Percentiles rank a stretch among this genome's conserved stretches.
These are phyloP conservation scores for Antrozous pallidus DNA, from an alignment of 2,797 vertebrate genomes.

Conservation along the genomic window DNA sequence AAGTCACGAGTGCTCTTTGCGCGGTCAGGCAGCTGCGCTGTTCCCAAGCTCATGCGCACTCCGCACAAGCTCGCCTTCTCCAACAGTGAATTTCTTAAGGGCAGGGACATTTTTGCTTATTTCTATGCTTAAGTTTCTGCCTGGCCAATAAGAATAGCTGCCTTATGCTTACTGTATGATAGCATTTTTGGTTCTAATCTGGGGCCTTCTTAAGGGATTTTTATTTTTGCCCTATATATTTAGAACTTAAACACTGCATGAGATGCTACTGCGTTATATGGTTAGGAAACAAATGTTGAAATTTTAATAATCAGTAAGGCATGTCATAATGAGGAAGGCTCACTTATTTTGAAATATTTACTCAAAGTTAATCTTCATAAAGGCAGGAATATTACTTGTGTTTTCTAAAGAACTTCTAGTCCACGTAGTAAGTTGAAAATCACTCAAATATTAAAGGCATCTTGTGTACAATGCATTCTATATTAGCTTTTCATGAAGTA, in stretches of 20 bases:
- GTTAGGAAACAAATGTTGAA: constrained; percentile 8
- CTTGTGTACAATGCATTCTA: background rate
- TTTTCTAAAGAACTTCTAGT: constrained; percentile 21
- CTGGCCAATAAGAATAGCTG: background rate
- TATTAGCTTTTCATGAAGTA: constrained; percentile 18
- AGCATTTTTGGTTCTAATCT: background rate
- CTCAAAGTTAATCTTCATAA: constrained; percentile 39
- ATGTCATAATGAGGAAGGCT: background rate
- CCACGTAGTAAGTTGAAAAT: background rate
- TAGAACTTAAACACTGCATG: background rate
- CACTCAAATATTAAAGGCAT: constrained; percentile 22
- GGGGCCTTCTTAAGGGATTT: background rate
- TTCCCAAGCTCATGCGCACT: too few relatives aligned
- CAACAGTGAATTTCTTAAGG: background rate
- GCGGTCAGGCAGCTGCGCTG: too few relatives aligned
- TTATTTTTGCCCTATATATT: constrained; percentile 26
- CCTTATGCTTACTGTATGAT: background rate
- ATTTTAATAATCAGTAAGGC: constrained; percentile 37
- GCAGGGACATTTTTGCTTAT: background rate
- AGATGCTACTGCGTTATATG: background rate
- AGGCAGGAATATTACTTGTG: background rate
- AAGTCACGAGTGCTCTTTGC: too few relatives aligned
- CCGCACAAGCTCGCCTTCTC: too few relatives aligned
- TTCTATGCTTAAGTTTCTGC: background rate
- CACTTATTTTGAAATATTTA: constrained; percentile 3